phyloP scores from a whole-genome alignment of 2,888 invertebrate species.

The Ramazzottius varieornatus region DNA sequence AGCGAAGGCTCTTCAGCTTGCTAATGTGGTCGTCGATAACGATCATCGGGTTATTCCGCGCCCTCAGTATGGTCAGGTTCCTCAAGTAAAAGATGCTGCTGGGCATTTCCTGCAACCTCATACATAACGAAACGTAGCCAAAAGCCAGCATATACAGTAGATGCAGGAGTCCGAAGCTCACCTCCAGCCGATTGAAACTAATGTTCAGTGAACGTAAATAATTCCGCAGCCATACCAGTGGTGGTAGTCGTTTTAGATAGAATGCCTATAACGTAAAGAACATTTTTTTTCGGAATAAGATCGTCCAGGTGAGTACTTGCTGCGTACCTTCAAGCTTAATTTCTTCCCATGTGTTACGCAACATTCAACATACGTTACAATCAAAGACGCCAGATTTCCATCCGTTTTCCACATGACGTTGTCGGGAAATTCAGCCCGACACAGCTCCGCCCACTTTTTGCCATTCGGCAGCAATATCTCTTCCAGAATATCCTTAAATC shows the following conservation, averaged over 20 bases:
- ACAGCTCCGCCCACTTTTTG: not conserved
- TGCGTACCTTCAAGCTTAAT: not conserved
- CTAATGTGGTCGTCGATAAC: not conserved
- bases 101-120: not conserved
- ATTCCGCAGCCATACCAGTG: not conserved
- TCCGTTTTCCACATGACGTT: not conserved
- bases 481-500: not conserved
- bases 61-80: not conserved
- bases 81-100: not conserved
- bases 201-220: not conserved
- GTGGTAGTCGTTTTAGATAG: too few relatives aligned
- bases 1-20: not conserved
- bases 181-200: not conserved
- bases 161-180: too few relatives aligned
- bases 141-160: not conserved
- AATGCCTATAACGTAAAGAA: too few relatives aligned
- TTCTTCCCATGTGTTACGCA: not conserved
- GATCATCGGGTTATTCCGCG: not conserved
- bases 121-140: not conserved
- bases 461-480: not conserved
- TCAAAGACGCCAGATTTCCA: not conserved
- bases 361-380: not conserved
- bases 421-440: not conserved
- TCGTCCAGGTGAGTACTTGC: not conserved
- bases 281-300: not conserved